These are phyloP conservation scores for Camelus dromedarius DNA, from an alignment of 2,113 vertebrate genomes.

Conservation along the genomic window DNA sequence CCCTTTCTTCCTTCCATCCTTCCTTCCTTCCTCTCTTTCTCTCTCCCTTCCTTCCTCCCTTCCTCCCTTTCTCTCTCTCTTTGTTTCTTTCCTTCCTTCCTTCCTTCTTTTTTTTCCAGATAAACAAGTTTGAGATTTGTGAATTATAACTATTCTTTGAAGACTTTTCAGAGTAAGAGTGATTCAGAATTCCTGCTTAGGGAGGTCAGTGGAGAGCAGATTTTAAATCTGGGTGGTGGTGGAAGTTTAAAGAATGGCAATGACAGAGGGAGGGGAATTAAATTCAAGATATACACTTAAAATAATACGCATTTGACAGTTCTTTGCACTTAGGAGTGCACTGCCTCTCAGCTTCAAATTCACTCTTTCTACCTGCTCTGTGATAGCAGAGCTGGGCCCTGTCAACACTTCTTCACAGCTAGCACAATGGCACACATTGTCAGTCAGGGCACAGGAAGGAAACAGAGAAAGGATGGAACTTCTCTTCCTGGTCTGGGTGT, in stretches of 20 bases:
- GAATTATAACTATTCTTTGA: background rate
- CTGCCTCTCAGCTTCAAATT: background rate
- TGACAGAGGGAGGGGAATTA: background rate
- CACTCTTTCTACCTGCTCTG: background rate
- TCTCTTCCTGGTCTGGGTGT: background rate
- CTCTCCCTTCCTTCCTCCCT: too few relatives aligned
- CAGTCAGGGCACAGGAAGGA: background rate
- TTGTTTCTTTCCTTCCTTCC: rapidly evolving
- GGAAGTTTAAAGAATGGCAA: background rate
- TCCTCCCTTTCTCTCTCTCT: background rate
- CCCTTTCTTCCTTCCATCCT: background rate
- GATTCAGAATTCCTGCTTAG: background rate
- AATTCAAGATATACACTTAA: background rate
- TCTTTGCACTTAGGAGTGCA: background rate
- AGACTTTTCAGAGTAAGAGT: background rate
- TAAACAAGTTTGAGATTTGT: background rate
- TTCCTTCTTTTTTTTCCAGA: background rate
- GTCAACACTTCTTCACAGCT: background rate
- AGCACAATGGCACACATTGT: background rate
- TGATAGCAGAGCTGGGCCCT: background rate
- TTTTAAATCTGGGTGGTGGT: background rate
- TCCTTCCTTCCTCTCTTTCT: background rate
- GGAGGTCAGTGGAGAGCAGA: background rate
- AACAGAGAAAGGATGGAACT: background rate
- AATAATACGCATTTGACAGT: background rate